Base-by-base conservation (phyloP, 1,140 invertebrate genomes). In the Temnothorax curvispinosus region DNA sequence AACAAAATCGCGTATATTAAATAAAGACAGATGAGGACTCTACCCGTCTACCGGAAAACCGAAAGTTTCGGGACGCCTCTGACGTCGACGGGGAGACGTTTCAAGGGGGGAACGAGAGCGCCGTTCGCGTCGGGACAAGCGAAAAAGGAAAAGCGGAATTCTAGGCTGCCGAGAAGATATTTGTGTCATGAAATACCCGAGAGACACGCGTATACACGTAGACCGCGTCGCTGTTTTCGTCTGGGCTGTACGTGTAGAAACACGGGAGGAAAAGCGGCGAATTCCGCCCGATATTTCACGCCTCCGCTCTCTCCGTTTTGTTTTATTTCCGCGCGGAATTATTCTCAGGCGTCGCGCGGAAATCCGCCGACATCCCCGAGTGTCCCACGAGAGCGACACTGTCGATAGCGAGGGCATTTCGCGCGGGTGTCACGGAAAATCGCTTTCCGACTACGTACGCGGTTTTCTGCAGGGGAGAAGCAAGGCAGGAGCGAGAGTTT, bases 181-280 rank as follows among this genome's bases (percentile, higher is more conserved):
- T 92, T 92, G 92, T 93, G 91, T 93, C 92, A 92, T 91, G 92
- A 91, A 92, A 91, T 92, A 91, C 86, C 81, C 82, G 87, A 74
- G 85, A 90, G 88, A 90, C 74, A 90, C 87, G 64, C 72, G 77
- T 41, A 8, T 50, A 52, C 76, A 54, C 62, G 6, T 47, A 50
- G 77, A 65, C 44, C 62, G 86, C 71, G 86, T 27, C 27, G 90
- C 88, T 85, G 87, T 90, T 88, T 90, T 90, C 89, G 89, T 90
- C 89, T 81, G 60, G 56, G 27, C 75, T 64, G 27, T 47, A 56
- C 80, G 65, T 58, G 65, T 85, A 87, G 86, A 88, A 81, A 90
- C 77, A 50, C 81, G 76, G 76, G 2, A 64, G 81, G 86, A 90
- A 90, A 90, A 90, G 80, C 56, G 52, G 50, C 38, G 44, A 75